Evolutionary conservation across 2,113 vertebrate species (phyloP), one percentile per base, ranked within the genome.

Genomic region (Trinectes maculatus): DNA sequence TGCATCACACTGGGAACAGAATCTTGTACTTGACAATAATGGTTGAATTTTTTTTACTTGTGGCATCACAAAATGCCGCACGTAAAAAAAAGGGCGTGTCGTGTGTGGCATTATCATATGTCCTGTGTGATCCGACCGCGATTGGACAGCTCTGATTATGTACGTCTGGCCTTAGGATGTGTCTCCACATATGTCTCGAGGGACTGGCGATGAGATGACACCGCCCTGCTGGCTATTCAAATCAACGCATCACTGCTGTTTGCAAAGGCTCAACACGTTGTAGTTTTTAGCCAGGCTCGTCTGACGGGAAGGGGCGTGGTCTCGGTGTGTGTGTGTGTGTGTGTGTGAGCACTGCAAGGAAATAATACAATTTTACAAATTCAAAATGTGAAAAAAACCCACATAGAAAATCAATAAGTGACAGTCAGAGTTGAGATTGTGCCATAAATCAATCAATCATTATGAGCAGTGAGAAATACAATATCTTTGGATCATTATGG

Each of bases 11-110:
- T 3, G 3, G 71, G 82, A 69, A 80, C 58, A 49, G 49, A 82
- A 78, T 76, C 68, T 70, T 76, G 62, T 62, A 70, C 83, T 83
- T 61, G 74, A 81, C 36, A 63, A 58, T 7, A 67, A 58, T 73
- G 77, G 77, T 83, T 83, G 55, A 75, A 70, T 87, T 18, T 81
- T 67, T 69, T 66, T 87, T 59, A 81, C 68, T 66, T 53, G 69
- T 62, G 55, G 67, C 39, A 73, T 77, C 58, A 13, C 16, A n/a
- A 40, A 40, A n/a, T n/a, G n/a, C 15, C 15, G 6, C 16, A n/a
- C 5, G 39, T n/a, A 13, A 16, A 40, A n/a, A n/a, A n/a, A n/a
- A n/a, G n/a, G n/a, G n/a, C n/a, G n/a, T 43, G 13, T 28, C 48
- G 6, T 3, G 18, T 13, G 13, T 16, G 8, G 24, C 25, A n/a